Evolutionary conservation across 2,797 vertebrate genomes (phyloP).

Genomic region (Momotus momota): DNA sequence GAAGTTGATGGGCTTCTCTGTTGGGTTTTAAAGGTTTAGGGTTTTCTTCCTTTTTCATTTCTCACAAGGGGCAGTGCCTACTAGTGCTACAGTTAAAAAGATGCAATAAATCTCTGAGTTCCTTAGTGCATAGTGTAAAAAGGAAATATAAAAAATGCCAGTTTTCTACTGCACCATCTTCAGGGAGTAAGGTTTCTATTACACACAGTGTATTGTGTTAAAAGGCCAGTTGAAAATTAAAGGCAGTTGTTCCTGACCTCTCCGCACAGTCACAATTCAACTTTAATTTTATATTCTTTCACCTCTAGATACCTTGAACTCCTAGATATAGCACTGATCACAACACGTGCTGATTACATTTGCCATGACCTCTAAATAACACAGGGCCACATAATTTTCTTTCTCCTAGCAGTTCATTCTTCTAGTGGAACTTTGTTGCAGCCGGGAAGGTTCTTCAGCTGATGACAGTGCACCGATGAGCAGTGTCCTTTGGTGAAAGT

Average conservation of each 20-base stretch:
- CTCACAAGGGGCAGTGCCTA: neutral
- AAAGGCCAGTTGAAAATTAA: neutral
- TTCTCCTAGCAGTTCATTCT: neutral
- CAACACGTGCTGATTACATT: neutral
- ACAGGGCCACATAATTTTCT: neutral
- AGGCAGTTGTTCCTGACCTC: neutral
- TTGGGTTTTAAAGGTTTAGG: neutral
- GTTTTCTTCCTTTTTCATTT: neutral
- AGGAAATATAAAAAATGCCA: neutral
- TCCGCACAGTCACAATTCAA: neutral
- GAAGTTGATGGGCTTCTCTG: neutral
- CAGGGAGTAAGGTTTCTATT: neutral
- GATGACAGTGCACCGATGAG: neutral
- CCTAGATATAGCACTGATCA: neutral
- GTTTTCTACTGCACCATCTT: neutral
- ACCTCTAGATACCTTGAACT: neutral
- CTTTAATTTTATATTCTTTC: constrained; percentile 23
- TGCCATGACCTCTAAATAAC: neutral
- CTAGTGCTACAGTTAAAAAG: neutral
- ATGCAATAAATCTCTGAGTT: neutral
- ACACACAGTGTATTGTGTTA: neutral
- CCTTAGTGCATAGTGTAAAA: neutral
- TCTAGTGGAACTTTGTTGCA: neutral
- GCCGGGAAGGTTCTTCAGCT: neutral
- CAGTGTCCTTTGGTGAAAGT: neutral